These are phyloP conservation scores for Oncopeltus fasciatus DNA, from an alignment of 1,140 invertebrate species.

Conservation along the genomic window DNA sequence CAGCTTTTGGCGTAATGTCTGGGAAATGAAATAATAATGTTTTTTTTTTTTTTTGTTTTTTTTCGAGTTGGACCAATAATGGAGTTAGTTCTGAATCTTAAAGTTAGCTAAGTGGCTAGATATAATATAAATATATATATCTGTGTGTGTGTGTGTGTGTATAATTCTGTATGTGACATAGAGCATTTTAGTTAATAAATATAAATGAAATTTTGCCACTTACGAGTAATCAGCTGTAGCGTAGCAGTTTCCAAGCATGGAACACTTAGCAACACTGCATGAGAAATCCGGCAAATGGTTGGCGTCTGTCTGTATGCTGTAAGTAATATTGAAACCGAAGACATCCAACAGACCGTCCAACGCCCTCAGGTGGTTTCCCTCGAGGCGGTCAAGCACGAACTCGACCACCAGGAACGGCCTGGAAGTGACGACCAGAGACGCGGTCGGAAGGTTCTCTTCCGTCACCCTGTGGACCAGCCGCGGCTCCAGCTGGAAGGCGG, in stretches of 20 bases:
- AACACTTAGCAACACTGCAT: conserved; percentile 64
- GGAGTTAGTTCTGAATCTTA: too few relatives aligned
- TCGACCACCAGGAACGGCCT: conserved; percentile 65
- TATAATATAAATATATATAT: too few relatives aligned
- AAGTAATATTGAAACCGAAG: conserved; percentile 85
- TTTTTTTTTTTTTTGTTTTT: too few relatives aligned
- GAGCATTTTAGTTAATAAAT: too few relatives aligned
- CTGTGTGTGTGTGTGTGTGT: too few relatives aligned
- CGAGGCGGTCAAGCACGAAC: conserved; percentile 52
- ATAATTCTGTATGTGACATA: too few relatives aligned
- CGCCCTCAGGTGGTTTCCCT: conserved; percentile 69
- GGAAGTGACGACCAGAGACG: conserved; percentile 48
- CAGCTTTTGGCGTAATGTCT: too few relatives aligned
- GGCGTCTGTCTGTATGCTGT: conserved; percentile 43
- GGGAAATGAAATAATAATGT: too few relatives aligned
- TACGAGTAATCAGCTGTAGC: conserved; percentile 50
- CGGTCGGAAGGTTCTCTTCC: conserved; percentile 43
- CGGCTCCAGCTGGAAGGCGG: conserved; percentile 23
- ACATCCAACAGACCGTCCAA: conserved; percentile 65
- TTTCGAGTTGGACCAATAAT: too few relatives aligned
- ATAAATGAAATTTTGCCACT: too few relatives aligned
- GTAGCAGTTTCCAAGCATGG: conserved; percentile 68
- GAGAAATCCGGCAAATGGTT: conserved; percentile 29
- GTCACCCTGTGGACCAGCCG: conserved; percentile 15
- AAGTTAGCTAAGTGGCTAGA: too few relatives aligned